These are phyloP conservation scores for Erythrolamprus reginae DNA, from an alignment of 2,113 vertebrate species.

Conservation along the genomic window DNA sequence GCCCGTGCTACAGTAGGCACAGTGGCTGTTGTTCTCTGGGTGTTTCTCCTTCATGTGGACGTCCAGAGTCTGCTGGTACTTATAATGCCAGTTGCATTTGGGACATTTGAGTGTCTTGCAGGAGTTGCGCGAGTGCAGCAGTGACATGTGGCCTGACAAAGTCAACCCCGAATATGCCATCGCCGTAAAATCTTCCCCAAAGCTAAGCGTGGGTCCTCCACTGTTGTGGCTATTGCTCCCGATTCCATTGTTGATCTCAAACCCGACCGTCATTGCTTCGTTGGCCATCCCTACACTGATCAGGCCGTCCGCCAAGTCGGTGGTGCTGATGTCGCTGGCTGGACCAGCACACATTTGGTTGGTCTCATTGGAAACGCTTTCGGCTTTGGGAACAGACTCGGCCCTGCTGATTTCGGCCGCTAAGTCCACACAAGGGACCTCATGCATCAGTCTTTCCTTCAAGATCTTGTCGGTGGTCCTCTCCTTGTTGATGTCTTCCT, in stretches of 20 bases:
- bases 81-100: constrained; percentile 74
- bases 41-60: constrained; percentile 72
- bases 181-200: constrained; percentile 17
- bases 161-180: constrained; percentile 44
- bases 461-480: not conserved
- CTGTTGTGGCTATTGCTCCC: not conserved
- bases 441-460: not conserved
- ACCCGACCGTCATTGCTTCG: not conserved
- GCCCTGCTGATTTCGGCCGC: not conserved
- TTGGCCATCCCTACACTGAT: not conserved
- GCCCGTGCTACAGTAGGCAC: constrained; percentile 61
- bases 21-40: constrained; percentile 62
- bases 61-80: constrained; percentile 69
- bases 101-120: constrained; percentile 72
- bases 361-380: not conserved
- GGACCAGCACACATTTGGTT: not conserved
- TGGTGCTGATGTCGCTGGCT: accelerated
- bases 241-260: not conserved
- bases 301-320: not conserved
- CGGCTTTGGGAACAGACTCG: not conserved
- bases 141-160: constrained; percentile 64
- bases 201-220: not conserved
- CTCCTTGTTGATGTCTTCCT: not conserved
- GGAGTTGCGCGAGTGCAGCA: constrained; percentile 67
- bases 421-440: not conserved